Conservation (phyloP, 2,797 vertebrate genomes). For the Falco novaeseelandiae region DNA sequence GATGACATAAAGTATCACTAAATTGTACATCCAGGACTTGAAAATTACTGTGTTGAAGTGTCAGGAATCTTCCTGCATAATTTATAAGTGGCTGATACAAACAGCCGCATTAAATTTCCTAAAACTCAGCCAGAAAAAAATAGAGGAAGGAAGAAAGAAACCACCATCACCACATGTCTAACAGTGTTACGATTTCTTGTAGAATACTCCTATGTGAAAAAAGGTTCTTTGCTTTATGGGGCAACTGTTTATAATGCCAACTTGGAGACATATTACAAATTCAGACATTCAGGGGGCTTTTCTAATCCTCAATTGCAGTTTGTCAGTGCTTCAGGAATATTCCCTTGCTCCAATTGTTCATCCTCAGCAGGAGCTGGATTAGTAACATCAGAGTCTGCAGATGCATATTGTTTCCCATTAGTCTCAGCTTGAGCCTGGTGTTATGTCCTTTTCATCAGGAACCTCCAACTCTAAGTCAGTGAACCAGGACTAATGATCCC, state of each 20-base stretch:
- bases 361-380: slow-evolving; percentile 67
- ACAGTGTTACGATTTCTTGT: background rate
- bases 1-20: background rate
- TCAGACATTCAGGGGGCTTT: slow-evolving; percentile 44
- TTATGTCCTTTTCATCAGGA: slow-evolving; percentile 66
- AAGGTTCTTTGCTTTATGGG: background rate
- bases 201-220: background rate
- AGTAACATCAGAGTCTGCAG: slow-evolving; percentile 70
- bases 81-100: background rate
- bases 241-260: slow-evolving; percentile 42
- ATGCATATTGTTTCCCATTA: slow-evolving; percentile 73
- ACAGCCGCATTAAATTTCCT: background rate
- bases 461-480: slow-evolving; percentile 60
- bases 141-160: background rate
- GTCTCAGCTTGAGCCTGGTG: slow-evolving; percentile 64
- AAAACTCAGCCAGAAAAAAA: background rate
- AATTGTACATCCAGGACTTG: background rate
- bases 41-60: background rate
- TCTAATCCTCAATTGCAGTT: slow-evolving; percentile 65
- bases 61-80: background rate
- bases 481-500: slow-evolving; percentile 75
- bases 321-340: slow-evolving; percentile 59
- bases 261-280: slow-evolving; percentile 44
- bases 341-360: slow-evolving; percentile 65
- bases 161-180: background rate